Base-by-base conservation (phyloP, 1,140 invertebrate genomes). In the Anoplophora glabripennis region DNA sequence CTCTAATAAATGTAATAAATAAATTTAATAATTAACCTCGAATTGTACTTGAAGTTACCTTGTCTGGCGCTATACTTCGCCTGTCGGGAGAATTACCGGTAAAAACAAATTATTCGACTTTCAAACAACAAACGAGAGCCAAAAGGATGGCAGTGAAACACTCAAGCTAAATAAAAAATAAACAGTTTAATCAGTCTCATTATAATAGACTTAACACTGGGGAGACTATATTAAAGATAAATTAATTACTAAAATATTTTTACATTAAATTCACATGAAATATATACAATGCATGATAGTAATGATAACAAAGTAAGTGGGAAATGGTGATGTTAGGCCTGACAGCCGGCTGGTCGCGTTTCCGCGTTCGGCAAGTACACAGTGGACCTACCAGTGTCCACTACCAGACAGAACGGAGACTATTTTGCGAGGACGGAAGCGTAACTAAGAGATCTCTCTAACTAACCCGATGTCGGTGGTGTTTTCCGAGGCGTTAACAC, bases 401-500 rank as follows among this genome's bases (percentile, higher is more conserved):
- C 21, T 28, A 5, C 5, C 3, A 28, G 21, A 28, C 21, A 28
- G 21, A 28, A 28, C 21, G 21, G 3, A 28, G 21, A 28, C 21
- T 28, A 28, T 28, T 5, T 3, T 28, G 21, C 21, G 21, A 28
- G 21, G 21, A 28, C 21, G 21, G 21, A 5, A 28, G 21, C 21
- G 5, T 28, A 28, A 28, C 21, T 28, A 28, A 28, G 21, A 28
- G 21, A 28, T 28, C 21, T 5, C 21, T 28, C 21, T 28, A 28
- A 28, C 5, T n/a, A n/a, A n/a, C n/a, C n/a, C 7, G 35, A 10
- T 21, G 14, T 15, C 11, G 28, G 14, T n/a, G 49, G 37, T 2
- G 54, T 10, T 33, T 56, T 59, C 65, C 70, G 59, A 21, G 79
- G 80, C 49, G 81, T 77, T 33, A 87, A 77, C 59, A 80, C 78